phyloP scores from a whole-genome alignment of 2,888 invertebrate species.

The Pristionchus fissidentatus region DNA sequence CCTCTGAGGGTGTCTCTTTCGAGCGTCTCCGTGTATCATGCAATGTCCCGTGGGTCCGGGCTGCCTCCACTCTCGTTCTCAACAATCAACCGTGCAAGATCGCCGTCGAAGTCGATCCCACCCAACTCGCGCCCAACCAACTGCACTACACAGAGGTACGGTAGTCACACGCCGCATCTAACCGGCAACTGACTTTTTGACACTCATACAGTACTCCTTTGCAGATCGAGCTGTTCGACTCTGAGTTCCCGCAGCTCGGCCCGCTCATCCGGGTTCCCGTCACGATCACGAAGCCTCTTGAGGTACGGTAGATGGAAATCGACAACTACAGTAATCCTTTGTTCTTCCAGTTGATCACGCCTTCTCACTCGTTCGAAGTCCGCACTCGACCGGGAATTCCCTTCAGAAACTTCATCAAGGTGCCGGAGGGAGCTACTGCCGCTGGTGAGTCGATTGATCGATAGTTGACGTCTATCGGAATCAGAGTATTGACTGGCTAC shows the following conservation, averaged over 20 bases:
- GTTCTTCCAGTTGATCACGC: neutral
- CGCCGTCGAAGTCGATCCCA: constrained; percentile 85
- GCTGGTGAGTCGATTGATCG: constrained; percentile 54
- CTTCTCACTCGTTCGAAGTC: neutral
- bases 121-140: constrained; percentile 83
- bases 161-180: no score
- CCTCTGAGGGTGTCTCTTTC: constrained; percentile 78
- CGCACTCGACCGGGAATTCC: constrained; percentile 60
- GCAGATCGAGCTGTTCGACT: constrained; percentile 88
- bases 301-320: neutral
- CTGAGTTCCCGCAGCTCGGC: constrained; percentile 86
- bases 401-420: constrained; percentile 61
- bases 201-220: constrained; percentile 51
- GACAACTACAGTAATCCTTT: neutral
- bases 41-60: constrained; percentile 84
- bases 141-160: constrained; percentile 86
- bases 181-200: no score
- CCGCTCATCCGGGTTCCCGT: constrained; percentile 91
- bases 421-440: constrained; percentile 63
- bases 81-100: constrained; percentile 81
- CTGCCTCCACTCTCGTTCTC: constrained; percentile 31
- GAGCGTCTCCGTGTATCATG: constrained; percentile 86
- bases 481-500: neutral
- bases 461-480: no score
- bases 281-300: constrained; percentile 80